A percentile compares a stretch with the other conserved stretches of the same genome.
phyloP scores from a whole-genome alignment of 2,113 vertebrate genomes.

The Synchiropus splendidus region DNA sequence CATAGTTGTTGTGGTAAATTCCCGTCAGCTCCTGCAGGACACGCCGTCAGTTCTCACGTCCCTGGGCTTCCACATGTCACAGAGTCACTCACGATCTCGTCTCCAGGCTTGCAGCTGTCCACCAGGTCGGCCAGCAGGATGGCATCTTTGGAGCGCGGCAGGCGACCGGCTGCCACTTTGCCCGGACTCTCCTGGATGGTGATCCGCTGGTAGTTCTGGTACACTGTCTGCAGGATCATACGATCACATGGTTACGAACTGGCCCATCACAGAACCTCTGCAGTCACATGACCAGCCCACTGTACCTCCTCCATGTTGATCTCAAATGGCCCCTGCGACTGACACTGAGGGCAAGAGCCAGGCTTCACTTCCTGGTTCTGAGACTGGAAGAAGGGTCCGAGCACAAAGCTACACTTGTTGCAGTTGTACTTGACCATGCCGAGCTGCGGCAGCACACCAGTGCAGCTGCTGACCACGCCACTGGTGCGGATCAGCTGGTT shows the following conservation, averaged over 20 bases:
- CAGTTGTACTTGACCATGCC: conserved; percentile 97
- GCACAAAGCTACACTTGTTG: conserved; percentile 88
- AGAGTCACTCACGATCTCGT: conserved; percentile 90
- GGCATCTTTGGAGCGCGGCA: conserved; percentile 93
- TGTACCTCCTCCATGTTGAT: conserved; percentile 98
- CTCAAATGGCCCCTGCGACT: conserved; percentile 89
- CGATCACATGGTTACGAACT: neutral
- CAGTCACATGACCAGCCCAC: neutral
- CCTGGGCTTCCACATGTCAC: too few species aligned
- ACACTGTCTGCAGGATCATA: conserved; percentile 73
- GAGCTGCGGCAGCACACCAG: conserved; percentile 91
- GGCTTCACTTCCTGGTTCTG: conserved; percentile 99
- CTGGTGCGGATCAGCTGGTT: conserved; percentile 97
- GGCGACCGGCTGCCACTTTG: conserved; percentile 86
- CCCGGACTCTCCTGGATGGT: conserved; percentile 95
- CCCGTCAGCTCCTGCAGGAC: conserved; percentile 84
- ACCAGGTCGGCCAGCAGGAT: conserved; percentile 91
- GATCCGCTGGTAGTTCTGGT: conserved; percentile 98
- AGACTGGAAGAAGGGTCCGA: conserved; percentile 92
- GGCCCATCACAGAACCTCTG: too few species aligned
- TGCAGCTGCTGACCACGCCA: conserved; percentile 91
- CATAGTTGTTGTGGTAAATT: conserved; percentile 97
- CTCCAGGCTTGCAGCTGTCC: conserved; percentile 91
- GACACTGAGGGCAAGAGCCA: conserved; percentile 92
- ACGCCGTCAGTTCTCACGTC: neutral